Evolutionary conservation across 2,113 vertebrate species (phyloP).

Genomic region (Oryctolagus cuniculus): DNA sequence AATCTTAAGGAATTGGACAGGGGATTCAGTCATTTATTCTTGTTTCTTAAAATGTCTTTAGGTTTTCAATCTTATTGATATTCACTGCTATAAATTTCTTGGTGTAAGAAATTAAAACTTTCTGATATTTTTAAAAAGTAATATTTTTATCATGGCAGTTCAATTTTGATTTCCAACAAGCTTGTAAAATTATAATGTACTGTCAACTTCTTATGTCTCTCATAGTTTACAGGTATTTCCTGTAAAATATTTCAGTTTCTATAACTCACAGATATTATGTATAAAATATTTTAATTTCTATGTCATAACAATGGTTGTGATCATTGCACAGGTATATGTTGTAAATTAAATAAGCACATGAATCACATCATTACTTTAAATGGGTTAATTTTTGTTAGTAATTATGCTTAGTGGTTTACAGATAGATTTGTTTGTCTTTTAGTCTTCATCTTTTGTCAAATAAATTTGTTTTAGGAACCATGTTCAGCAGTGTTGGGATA

Average conservation of each 20-base stretch:
- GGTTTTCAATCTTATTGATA: background rate
- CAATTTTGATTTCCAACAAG: background rate
- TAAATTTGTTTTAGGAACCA: slow-evolving; percentile 90
- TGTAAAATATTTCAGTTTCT: background rate
- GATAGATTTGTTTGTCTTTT: slow-evolving; percentile 44
- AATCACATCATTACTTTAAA: slow-evolving; percentile 27
- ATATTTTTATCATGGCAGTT: background rate
- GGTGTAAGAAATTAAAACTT: slow-evolving; percentile 17
- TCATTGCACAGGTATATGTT: background rate
- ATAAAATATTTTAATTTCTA: background rate
- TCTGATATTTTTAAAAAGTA: slow-evolving; percentile 15
- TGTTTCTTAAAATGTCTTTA: slow-evolving; percentile 7
- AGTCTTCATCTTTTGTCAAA: slow-evolving; percentile 45
- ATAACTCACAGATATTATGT: background rate
- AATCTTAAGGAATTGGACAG: background rate
- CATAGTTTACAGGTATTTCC: background rate
- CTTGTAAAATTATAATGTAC: slow-evolving; percentile 6
- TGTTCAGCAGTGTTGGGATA: slow-evolving; percentile 94
- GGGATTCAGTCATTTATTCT: background rate
- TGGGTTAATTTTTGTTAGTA: slow-evolving; percentile 44
- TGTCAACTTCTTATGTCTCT: background rate
- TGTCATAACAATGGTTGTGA: slow-evolving; percentile 11
- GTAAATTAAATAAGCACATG: slow-evolving; percentile 7
- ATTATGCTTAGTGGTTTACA: slow-evolving; percentile 39
- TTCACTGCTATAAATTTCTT: slow-evolving; percentile 8